phyloP scores from a whole-genome alignment of 1,140 invertebrate genomes.

The Nephila pilipes region DNA sequence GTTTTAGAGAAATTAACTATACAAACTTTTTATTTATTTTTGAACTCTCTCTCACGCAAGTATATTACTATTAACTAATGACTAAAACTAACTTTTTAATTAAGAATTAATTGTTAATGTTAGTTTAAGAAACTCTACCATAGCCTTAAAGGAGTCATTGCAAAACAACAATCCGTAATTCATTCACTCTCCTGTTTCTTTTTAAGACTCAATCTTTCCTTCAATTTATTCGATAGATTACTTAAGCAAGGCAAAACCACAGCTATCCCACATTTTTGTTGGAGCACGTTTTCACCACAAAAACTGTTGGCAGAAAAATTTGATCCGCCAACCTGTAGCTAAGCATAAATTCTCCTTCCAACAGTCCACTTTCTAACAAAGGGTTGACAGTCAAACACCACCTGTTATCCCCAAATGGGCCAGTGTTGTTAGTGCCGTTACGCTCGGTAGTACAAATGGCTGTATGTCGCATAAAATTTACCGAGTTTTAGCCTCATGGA shows the following conservation, averaged over 20 bases:
- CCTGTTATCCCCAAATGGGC: slow-evolving; percentile 4
- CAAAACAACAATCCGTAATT: not conserved
- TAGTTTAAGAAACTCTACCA: too few species aligned
- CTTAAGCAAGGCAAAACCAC: not conserved
- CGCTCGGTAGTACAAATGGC: slow-evolving; percentile 8
- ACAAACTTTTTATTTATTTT: too few species aligned
- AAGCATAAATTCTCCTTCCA: not conserved
- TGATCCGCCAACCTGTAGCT: slow-evolving; percentile 26
- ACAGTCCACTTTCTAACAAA: not conserved
- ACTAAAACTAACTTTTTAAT: too few species aligned
- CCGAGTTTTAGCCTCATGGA: not conserved
- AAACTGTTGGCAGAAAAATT: not conserved
- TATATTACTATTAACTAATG: too few species aligned
- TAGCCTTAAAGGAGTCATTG: not conserved
- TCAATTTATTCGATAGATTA: not conserved
- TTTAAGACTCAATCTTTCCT: not conserved
- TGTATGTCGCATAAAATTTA: slow-evolving; percentile 45
- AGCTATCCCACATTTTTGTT: not conserved
- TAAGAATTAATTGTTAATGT: too few species aligned
- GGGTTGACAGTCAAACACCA: slow-evolving; percentile 24
- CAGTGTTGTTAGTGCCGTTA: not conserved
- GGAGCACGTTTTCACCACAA: not conserved
- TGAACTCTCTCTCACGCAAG: too few species aligned
- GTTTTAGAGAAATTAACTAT: too few species aligned
- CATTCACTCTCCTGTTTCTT: too few species aligned